Percentiles rank a stretch among this genome's conserved stretches.
These are phyloP conservation scores for Coecobrya sp. DNA, from an alignment of 2,888 invertebrate species.

Conservation along the genomic window DNA sequence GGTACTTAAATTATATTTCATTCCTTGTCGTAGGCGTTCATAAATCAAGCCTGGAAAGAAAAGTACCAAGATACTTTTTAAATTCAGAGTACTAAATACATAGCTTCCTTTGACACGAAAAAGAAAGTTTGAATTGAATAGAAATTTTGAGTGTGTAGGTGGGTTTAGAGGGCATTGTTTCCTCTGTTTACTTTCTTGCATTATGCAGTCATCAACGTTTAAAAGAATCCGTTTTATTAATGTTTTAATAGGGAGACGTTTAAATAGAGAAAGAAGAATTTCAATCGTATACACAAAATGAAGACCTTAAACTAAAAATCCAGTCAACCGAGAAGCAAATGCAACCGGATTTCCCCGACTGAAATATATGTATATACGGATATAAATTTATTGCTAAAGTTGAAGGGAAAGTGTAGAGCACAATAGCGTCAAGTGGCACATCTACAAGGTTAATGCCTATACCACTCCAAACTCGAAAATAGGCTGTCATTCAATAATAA, in stretches of 20 bases:
- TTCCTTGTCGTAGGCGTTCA: not conserved
- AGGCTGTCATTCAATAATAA: conserved; percentile 1
- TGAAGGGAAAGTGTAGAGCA: too few species aligned
- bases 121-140: not conserved
- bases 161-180: not conserved
- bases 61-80: not conserved
- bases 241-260: not conserved
- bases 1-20: too few species aligned
- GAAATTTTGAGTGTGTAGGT: not conserved
- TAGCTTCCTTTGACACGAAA: not conserved
- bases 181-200: conserved; percentile 23
- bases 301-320: not conserved
- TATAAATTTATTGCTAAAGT: not conserved
- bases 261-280: not conserved
- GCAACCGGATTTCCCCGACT: not conserved
- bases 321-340: not conserved
- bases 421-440: too few species aligned
- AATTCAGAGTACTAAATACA: not conserved
- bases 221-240: not conserved
- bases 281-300: too few species aligned
- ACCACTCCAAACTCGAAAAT: not conserved
- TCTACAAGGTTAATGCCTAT: not conserved
- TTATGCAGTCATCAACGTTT: conserved; percentile 15
- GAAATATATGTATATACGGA: not conserved
- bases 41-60: not conserved